These are phyloP conservation scores for Bothrops jararaca DNA, from an alignment of 2,113 vertebrate genomes.

Conservation along the genomic window DNA sequence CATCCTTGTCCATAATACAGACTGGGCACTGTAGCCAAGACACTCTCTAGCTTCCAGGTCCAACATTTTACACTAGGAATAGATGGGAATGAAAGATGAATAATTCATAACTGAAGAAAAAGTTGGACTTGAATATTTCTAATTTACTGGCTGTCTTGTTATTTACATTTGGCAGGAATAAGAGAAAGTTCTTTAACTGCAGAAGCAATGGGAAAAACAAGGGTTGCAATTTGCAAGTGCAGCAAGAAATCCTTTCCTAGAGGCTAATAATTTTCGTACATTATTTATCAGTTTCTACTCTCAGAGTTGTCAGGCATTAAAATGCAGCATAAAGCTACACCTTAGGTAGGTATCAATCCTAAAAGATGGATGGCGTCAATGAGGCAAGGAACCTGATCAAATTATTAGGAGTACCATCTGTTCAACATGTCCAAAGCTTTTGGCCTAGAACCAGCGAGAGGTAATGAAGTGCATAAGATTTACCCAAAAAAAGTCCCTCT, in stretches of 20 bases:
- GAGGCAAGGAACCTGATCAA: not conserved
- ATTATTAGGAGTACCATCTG: not conserved
- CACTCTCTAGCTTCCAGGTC: not conserved
- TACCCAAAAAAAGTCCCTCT: not conserved
- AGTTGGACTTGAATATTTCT: not conserved
- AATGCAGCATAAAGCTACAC: not conserved
- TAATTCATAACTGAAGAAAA: not conserved
- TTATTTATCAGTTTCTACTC: not conserved
- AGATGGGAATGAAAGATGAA: not conserved
- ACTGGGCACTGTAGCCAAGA: not conserved
- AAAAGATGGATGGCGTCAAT: not conserved
- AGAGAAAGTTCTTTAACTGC: not conserved
- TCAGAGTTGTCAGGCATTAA: not conserved
- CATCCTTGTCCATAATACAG: not conserved
- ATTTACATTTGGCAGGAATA: not conserved
- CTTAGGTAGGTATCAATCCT: not conserved
- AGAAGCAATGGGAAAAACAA: not conserved
- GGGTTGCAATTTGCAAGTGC: conserved; percentile 1
- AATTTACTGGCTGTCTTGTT: not conserved
- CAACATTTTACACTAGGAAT: not conserved
- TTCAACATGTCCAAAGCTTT: not conserved
- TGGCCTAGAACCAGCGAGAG: not conserved
- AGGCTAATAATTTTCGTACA: not conserved
- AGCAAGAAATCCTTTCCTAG: not conserved
- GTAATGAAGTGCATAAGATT: fast-evolving